Base-by-base conservation (phyloP, 30 jellyfish, hydroid and myxozoan species). In the Mastigias papua region DNA sequence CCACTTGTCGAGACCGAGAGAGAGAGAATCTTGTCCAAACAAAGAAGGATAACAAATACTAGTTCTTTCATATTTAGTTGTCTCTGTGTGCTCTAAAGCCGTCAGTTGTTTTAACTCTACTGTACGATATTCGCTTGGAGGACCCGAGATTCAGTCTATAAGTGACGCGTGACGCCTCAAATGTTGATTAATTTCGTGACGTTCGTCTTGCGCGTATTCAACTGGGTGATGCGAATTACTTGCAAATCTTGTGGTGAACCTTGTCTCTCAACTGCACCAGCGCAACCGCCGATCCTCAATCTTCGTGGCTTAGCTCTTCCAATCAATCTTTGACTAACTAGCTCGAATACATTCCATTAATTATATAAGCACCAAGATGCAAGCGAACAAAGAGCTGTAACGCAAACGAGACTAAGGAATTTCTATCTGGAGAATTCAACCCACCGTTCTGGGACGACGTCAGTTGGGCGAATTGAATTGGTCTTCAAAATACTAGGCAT, bases 1-100 rank as follows among this genome's bases (percentile, higher is more conserved):
- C 58, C 34, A 32, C 57, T 66, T 11, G 88, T 77, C 22, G 82
- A 82, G 34, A 66, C 69, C 25, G 82, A 80, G 20, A 66, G 69
- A 19, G 90, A 80, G 48, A 33, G 22, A 28, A 76, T 64, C 26
- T 54, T 23, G 60, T 27, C 90, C 73, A n/a, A 49, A 34, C 37
- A 66, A 23, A 35, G 42, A 33, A 37, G 74, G 10, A 64, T 1
- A 79, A 64, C 27, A n/a, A 31, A 50, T 27, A 51, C 35, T 8
- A 58, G 19, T 17, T 30, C 92, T n/a, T 51, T 71, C 81, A 61
- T 83, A 73, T 69, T 32, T 35, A 21, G 26, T 54, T 10, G 54
- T 42, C 54, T 42, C 54, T 42, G 7, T 42, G 54, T 42, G 54
- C 54, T 42, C 54, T 42, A 15, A 8, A 42, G 54, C n/a, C 54